Evolutionary conservation across 2,888 invertebrate species (phyloP).

Genomic region (Lacanobia wlatinum): DNA sequence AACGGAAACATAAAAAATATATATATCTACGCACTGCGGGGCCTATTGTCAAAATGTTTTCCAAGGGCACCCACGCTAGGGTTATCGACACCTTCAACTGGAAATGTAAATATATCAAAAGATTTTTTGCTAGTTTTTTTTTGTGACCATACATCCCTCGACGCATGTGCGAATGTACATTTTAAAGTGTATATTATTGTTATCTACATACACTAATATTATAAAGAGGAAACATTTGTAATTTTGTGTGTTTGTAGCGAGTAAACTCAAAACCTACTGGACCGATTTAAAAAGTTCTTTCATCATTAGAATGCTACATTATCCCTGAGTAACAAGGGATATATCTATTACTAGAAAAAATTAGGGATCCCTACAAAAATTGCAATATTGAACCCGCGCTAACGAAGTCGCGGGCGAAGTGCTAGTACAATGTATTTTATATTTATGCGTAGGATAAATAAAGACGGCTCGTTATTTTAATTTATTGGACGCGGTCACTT

Average conservation of each 20-base stretch:
- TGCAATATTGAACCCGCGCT: no score
- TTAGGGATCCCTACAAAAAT: no score
- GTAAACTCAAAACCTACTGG: no score
- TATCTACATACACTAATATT: no score
- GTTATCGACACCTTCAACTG: slow-evolving; percentile 53
- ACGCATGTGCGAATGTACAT: slow-evolving; percentile 16
- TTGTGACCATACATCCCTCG: slow-evolving; percentile 25
- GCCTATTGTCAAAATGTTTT: slow-evolving; percentile 65
- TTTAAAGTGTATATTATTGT: slow-evolving; percentile 12
- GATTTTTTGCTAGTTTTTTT: slow-evolving; percentile 32
- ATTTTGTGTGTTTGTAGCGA: no score
- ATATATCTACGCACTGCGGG: slow-evolving; percentile 51
- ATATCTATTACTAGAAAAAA: no score
- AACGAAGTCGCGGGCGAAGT: no score
- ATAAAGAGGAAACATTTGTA: no score
- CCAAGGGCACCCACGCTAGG: slow-evolving; percentile 63
- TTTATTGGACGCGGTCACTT: slow-evolving; percentile 42
- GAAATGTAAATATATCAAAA: slow-evolving; percentile 20
- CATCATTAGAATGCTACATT: no score
- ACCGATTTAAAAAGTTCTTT: no score
- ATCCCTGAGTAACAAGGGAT: no score
- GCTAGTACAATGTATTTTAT: not conserved
- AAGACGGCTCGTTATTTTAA: slow-evolving; percentile 26
- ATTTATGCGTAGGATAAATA: slow-evolving; percentile 18
- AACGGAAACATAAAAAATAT: slow-evolving; percentile 68